Percentiles rank a stretch among this genome's conserved stretches.
phyloP scores from a whole-genome alignment of 2,888 invertebrate genomes.

The Phengaris alcon region DNA sequence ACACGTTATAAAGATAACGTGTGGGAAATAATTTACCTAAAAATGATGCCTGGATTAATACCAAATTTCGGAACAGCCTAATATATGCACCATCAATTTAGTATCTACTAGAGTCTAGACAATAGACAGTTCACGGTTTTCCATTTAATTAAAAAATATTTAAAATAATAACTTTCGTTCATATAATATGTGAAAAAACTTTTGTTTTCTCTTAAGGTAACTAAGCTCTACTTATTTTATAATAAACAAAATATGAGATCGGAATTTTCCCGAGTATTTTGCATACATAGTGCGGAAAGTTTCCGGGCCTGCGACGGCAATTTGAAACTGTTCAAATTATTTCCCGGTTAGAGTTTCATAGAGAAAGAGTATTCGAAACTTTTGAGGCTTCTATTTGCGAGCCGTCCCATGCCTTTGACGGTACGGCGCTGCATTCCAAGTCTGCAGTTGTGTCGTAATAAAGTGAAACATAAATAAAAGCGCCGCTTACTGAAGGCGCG shows the following conservation, averaged over 20 bases:
- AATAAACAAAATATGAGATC: constrained; percentile 3
- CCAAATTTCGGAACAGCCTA: too few species aligned
- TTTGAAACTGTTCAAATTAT: constrained; percentile 34
- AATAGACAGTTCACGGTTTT: too few species aligned
- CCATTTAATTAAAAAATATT: too few species aligned
- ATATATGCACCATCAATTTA: too few species aligned
- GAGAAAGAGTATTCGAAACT: constrained; percentile 34
- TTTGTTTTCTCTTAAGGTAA: too few species aligned
- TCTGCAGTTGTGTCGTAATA: constrained; percentile 45
- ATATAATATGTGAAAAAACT: too few species aligned
- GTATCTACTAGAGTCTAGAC: too few species aligned
- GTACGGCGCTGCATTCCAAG: constrained; percentile 45
- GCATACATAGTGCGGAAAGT: background rate
- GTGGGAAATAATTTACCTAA: too few species aligned
- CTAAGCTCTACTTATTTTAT: too few species aligned
- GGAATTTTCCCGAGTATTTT: constrained; percentile 9
- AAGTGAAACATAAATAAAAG: constrained; percentile 54
- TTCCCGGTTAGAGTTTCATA: constrained; percentile 31
- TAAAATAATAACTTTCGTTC: too few species aligned
- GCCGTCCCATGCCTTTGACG: constrained; percentile 52
- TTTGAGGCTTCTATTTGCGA: constrained; percentile 45
- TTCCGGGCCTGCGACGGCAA: constrained; percentile 26
- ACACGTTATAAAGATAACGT: too few species aligned
- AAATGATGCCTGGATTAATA: too few species aligned
- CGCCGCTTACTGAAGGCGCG: constrained; percentile 28